Percentiles rank a stretch among this genome's conserved stretches.
Conservation (phyloP, 92 coral and sea anemone species). For the Porites lobata region DNA sequence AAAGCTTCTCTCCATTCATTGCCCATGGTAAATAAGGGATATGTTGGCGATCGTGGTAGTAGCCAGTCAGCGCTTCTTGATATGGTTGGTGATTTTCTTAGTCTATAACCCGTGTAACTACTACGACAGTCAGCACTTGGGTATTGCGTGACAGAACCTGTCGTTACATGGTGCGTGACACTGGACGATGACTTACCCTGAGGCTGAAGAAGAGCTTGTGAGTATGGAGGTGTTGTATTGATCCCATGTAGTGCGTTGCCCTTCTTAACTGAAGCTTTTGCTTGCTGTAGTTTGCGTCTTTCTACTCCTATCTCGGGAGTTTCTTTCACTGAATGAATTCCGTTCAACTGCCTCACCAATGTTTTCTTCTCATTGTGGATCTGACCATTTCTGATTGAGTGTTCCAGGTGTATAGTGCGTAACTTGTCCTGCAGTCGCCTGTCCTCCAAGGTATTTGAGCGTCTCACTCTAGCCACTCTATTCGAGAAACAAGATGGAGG, state of each 20-base stretch:
- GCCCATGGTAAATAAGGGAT: background rate
- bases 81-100: conserved; percentile 7
- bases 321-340: conserved; percentile 57
- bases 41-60: background rate
- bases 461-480: conserved; percentile 81
- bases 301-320: conserved; percentile 55
- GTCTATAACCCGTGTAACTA: conserved; percentile 31
- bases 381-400: conserved; percentile 59
- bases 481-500: conserved; percentile 83
- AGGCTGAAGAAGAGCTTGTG: background rate
- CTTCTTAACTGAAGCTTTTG: background rate
- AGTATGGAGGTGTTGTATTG: background rate
- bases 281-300: conserved; percentile 60
- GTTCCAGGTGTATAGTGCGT: conserved; percentile 60
- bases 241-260: background rate
- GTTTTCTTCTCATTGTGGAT: conserved; percentile 61
- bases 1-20: conserved; percentile 15
- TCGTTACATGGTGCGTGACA: conserved; percentile 1
- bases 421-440: conserved; percentile 69
- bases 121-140: conserved; percentile 33
- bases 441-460: conserved; percentile 73
- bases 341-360: conserved; percentile 58
- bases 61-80: background rate
- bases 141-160: conserved; percentile 31
- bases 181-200: background rate